Evolutionary conservation across 2,888 invertebrate species (phyloP).

Genomic region (Rhodophaea formosa): DNA sequence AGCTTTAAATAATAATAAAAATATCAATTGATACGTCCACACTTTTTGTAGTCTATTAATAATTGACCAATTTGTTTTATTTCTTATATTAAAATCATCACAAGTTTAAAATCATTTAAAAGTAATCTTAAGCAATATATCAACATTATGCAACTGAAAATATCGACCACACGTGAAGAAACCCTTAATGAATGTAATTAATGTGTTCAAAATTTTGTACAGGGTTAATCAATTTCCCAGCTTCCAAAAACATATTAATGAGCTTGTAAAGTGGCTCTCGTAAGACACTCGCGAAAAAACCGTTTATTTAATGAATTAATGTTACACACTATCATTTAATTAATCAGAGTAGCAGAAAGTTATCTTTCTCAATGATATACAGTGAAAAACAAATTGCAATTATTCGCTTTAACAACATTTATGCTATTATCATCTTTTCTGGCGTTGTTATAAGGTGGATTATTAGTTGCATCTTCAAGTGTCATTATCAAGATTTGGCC

Average conservation of each 20-base stretch:
- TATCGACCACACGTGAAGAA: slow-evolving; percentile 12
- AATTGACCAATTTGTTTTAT: no score
- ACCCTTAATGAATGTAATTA: slow-evolving; percentile 16
- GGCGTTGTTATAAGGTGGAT: slow-evolving; percentile 23
- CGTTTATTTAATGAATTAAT: slow-evolving; percentile 54
- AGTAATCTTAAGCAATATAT: not conserved
- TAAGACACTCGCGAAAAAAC: slow-evolving; percentile 37
- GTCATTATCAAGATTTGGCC: slow-evolving; percentile 46
- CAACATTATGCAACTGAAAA: slow-evolving; percentile 11
- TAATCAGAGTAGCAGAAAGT: slow-evolving; percentile 57
- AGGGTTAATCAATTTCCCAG: slow-evolving; percentile 25
- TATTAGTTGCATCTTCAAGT: slow-evolving; percentile 24
- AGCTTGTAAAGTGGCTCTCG: slow-evolving; percentile 34
- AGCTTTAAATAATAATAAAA: no score
- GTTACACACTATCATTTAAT: slow-evolving; percentile 59
- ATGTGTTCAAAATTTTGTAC: slow-evolving; percentile 14
- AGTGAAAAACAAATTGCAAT: slow-evolving; percentile 54
- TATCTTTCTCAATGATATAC: slow-evolving; percentile 49
- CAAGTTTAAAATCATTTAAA: no score
- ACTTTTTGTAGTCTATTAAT: no score
- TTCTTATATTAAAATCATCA: not conserved
- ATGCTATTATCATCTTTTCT: slow-evolving; percentile 23
- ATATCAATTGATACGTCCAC: no score
- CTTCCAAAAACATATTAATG: slow-evolving; percentile 34
- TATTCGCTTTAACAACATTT: slow-evolving; percentile 36